Conservation (phyloP, 2,888 invertebrate genomes). For the Lithosia quadra region DNA sequence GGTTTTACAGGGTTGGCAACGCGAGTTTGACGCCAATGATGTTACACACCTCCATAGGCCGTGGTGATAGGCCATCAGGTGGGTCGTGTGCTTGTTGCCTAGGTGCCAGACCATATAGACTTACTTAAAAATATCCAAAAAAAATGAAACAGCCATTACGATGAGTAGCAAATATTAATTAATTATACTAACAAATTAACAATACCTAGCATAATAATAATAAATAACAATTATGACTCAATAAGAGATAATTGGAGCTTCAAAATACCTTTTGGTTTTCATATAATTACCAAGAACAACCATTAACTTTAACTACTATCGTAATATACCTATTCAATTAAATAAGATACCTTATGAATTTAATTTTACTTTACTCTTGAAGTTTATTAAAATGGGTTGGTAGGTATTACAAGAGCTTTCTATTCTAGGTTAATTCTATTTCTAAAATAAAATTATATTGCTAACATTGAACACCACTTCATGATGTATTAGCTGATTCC, state of each 20-base stretch:
- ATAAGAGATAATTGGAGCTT: background rate
- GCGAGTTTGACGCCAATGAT: too few species aligned
- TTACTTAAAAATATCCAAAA: too few species aligned
- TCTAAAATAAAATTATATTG: background rate
- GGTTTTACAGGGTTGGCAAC: too few species aligned
- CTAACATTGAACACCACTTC: background rate
- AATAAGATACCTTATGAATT: background rate
- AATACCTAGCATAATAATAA: background rate
- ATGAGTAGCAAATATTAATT: too few species aligned
- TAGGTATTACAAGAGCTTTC: background rate
- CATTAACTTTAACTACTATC: background rate
- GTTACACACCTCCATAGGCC: too few species aligned
- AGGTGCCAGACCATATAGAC: too few species aligned
- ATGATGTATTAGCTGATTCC: too few species aligned
- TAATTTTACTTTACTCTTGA: background rate
- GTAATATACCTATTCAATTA: background rate
- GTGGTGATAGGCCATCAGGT: too few species aligned
- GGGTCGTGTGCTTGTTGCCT: too few species aligned
- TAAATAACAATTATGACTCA: background rate
- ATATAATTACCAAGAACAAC: background rate
- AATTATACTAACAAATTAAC: background rate
- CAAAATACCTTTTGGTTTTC: too few species aligned
- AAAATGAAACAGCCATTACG: too few species aligned
- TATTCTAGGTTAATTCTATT: background rate
- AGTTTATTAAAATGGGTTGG: background rate